phyloP scores from a whole-genome alignment of 1,140 invertebrate species.

The Pogonomyrmex barbatus region DNA sequence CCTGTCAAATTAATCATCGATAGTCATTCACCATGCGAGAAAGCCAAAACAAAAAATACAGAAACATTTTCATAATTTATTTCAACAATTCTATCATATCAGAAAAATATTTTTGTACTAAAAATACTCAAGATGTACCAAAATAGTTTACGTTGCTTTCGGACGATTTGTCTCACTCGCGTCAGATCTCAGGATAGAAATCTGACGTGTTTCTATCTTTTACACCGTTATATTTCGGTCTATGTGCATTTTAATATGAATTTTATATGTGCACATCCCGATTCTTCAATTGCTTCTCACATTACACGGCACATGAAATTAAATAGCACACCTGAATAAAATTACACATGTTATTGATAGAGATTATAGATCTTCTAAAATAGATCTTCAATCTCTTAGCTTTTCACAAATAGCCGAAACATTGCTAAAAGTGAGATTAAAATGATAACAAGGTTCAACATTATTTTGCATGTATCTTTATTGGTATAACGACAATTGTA shows the following conservation, averaged over 20 bases:
- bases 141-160: too few relatives aligned
- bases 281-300: neutral
- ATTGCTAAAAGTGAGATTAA: neutral
- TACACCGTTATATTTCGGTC: neutral
- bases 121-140: neutral
- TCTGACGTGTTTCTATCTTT: neutral
- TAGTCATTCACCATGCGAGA: neutral
- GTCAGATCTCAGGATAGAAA: neutral
- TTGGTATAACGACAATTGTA: slow-evolving; percentile 26
- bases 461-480: neutral
- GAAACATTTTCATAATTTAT: neutral
- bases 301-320: neutral
- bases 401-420: neutral
- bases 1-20: too few relatives aligned
- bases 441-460: neutral
- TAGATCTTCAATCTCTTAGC: neutral
- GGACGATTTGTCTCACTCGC: neutral
- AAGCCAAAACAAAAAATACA: neutral
- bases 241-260: neutral
- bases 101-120: neutral
- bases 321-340: neutral
- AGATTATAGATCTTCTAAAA: neutral
- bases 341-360: too few relatives aligned
- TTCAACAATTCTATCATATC: neutral
- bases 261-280: neutral